phyloP scores from a whole-genome alignment of 2,888 invertebrate genomes.

The Microctonus hyperodae region DNA sequence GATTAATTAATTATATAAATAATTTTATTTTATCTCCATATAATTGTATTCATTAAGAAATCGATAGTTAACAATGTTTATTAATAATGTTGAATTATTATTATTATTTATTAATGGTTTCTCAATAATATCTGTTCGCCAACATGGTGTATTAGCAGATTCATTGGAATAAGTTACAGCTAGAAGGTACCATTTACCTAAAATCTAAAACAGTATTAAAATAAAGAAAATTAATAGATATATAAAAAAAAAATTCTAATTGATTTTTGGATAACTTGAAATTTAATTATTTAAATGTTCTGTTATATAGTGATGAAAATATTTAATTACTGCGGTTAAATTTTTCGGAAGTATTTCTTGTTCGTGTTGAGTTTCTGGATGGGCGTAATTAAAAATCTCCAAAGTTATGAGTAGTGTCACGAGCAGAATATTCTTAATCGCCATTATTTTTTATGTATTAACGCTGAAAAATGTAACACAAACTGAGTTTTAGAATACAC shows the following conservation, averaged over 20 bases:
- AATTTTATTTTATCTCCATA: not conserved
- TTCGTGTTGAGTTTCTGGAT: not conserved
- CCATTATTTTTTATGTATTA: not conserved
- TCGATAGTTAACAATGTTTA: not conserved
- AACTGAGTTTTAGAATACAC: not conserved
- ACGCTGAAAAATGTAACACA: no score
- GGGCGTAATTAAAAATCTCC: not conserved
- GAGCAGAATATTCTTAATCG: not conserved
- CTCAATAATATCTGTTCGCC: not conserved
- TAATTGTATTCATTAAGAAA: not conserved
- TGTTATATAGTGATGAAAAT: no score
- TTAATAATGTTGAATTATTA: not conserved
- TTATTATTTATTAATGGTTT: not conserved
- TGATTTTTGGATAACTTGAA: not conserved
- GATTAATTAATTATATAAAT: not conserved
- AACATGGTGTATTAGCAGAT: not conserved
- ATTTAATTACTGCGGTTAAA: not conserved
- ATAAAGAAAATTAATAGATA: not conserved
- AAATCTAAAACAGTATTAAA: not conserved
- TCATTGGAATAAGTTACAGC: not conserved
- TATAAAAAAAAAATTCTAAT: not conserved
- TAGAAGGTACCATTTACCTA: not conserved
- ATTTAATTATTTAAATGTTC: no score
- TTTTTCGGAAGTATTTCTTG: not conserved
- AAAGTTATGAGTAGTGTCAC: not conserved